Evolutionary conservation across 2,888 invertebrate species (phyloP), one percentile per base, ranked within the genome.

Genomic region (Anoplius nigerrimus): DNA sequence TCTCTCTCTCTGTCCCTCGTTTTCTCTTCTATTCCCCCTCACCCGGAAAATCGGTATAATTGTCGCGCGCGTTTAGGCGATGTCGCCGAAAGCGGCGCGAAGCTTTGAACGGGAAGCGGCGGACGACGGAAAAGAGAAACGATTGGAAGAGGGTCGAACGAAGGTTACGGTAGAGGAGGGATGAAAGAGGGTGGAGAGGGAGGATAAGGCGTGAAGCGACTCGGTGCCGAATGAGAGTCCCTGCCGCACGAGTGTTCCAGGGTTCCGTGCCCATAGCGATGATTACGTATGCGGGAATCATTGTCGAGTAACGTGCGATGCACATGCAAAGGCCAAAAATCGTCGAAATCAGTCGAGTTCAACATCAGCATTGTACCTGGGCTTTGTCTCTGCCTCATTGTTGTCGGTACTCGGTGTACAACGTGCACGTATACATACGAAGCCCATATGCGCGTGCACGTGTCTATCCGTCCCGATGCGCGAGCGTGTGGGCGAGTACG

Each of bases 341-440:
- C 85, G 86, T 87, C 85, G 85, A 88, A 88, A 88, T 88, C 88
- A 87, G 87, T 87, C 85, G 88, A 87, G 88, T 88, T 87, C 87
- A 88, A 87, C 87, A 88, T 87, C 85, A 84, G 85, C 86, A 87
- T 88, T 88, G 88, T 88, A 83, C 83, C 85, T 84, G 82, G 83
- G 83, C 87, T 84, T 87, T 88, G 87, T 88, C 87, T 88, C 85
- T 83, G 76, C 75, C 82, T 86, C 88, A 88, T 88, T 88, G 88
- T 88, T 87, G 85, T 87, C 86, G 79, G 78, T 83, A 80, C 83
- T 82, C 75, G 71, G 72, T 80, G 78, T 80, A 82, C 74, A 80
- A 76, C 72, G 74, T 78, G 75, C 74, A 78, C 74, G 72, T 68
- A 77, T 48, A 48, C 48, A 18, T 18, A 18, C 48, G 71, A 62